These are phyloP conservation scores for Melanophora roralis DNA, from an alignment of 2,888 invertebrate genomes.

Conservation along the genomic window DNA sequence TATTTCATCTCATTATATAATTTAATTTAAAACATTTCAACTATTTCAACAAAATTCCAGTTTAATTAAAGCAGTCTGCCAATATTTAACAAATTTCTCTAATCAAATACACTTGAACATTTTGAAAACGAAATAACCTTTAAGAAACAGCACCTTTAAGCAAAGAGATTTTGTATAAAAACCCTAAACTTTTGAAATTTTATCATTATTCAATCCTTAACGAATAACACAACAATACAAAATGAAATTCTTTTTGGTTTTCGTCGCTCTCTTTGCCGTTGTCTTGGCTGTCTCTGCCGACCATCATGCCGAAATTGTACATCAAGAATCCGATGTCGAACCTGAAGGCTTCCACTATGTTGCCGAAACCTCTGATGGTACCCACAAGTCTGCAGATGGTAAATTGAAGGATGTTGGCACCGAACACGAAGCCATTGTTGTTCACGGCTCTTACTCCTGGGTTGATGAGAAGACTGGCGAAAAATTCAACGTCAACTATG, in stretches of 20 bases:
- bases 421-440: conserved; percentile 78
- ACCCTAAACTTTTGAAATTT: background rate
- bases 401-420: conserved; percentile 78
- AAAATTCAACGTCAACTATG: conserved; percentile 78
- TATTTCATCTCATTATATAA: too few species aligned
- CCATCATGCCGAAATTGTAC: conserved; percentile 63
- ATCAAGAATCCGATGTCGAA: conserved; percentile 49
- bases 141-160: background rate
- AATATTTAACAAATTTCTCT: too few species aligned
- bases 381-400: conserved; percentile 77
- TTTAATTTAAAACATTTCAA: too few species aligned
- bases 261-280: conserved; percentile 65
- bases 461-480: conserved; percentile 79
- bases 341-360: conserved; percentile 55
- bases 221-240: conserved; percentile 34
- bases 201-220: conserved; percentile 23
- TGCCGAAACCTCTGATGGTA: conserved; percentile 77
- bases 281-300: conserved; percentile 65
- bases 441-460: conserved; percentile 78
- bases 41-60: too few species aligned
- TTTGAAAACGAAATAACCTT: conserved; percentile 16
- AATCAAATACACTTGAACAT: too few species aligned
- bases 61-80: too few species aligned
- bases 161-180: conserved; percentile 2
- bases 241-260: conserved; percentile 69